Evolutionary conservation across 2,113 vertebrate species (phyloP).

Genomic region (Paraplagusia blochii): DNA sequence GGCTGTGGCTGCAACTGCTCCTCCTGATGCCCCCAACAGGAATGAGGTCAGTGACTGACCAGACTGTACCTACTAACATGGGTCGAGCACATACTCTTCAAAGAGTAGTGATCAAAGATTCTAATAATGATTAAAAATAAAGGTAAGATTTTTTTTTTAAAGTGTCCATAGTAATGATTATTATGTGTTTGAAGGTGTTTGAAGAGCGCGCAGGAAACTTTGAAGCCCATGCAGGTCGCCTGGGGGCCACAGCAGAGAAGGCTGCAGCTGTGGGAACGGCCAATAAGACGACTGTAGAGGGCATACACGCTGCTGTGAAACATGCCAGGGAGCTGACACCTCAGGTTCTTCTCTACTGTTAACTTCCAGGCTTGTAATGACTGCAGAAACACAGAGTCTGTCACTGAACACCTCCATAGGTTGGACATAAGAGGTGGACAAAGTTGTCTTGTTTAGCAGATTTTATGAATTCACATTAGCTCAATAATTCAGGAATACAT

Average conservation of each 20-base stretch:
- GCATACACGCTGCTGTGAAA: slow-evolving; percentile 93
- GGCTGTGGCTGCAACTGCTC: slow-evolving; percentile 93
- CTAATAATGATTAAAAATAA: background rate
- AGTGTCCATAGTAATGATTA: background rate
- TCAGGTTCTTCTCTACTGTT: slow-evolving; percentile 77
- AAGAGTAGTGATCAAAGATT: too few relatives aligned
- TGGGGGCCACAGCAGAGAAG: slow-evolving; percentile 95
- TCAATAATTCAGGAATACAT: too few relatives aligned
- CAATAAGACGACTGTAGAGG: slow-evolving; percentile 93
- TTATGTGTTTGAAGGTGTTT: slow-evolving; percentile 90
- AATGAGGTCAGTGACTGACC: slow-evolving; percentile 76
- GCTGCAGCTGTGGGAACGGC: slow-evolving; percentile 95
- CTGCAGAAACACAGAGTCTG: background rate
- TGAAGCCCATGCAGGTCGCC: slow-evolving; percentile 87
- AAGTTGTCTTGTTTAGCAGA: too few relatives aligned
- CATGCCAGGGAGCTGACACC: slow-evolving; percentile 93
- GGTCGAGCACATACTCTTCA: background rate
- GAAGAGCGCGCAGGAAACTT: slow-evolving; percentile 94
- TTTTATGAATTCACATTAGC: too few relatives aligned
- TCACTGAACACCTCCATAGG: background rate
- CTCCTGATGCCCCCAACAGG: slow-evolving; percentile 88
- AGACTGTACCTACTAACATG: background rate
- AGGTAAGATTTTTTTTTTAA: too few relatives aligned
- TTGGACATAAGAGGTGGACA: too few relatives aligned
- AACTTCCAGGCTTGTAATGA: slow-evolving; percentile 3